Evolutionary conservation across 2,888 invertebrate species (phyloP).

Genomic region (Euzophera pinguis): DNA sequence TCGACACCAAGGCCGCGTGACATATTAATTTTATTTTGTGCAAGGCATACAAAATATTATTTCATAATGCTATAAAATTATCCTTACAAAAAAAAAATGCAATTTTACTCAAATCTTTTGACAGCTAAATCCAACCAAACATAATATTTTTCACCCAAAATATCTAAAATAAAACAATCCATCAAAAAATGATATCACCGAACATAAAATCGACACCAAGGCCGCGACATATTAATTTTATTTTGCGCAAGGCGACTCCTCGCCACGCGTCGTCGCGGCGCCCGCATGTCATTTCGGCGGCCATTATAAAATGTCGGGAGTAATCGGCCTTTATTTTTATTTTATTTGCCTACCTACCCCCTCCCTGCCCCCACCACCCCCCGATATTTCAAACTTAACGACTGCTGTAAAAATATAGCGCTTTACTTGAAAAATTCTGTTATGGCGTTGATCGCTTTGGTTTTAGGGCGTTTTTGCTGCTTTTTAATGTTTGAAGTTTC

Average conservation of each 20-base stretch:
- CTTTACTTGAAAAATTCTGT: conserved; percentile 61
- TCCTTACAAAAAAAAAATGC: too few relatives aligned
- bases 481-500: conserved; percentile 1
- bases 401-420: conserved; percentile 73
- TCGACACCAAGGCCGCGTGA: too few relatives aligned
- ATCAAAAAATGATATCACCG: neutral
- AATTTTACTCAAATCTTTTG: too few relatives aligned
- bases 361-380: conserved; percentile 32
- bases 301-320: conserved; percentile 78
- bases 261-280: conserved; percentile 51
- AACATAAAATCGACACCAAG: conserved; percentile 12
- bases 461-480: conserved; percentile 20
- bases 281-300: conserved; percentile 75
- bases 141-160: neutral
- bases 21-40: too few relatives aligned
- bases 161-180: conserved; percentile 3
- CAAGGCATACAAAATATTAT: too few relatives aligned
- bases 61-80: too few relatives aligned
- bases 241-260: conserved; percentile 30
- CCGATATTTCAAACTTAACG: conserved; percentile 78
- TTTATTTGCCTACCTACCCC: conserved; percentile 67
- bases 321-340: conserved; percentile 78
- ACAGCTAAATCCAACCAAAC: neutral
- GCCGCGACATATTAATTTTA: conserved; percentile 35
- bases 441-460: conserved; percentile 39